A percentile compares a stretch with the other conserved stretches of the same genome.
Evolutionary conservation across 2,888 invertebrate genomes (phyloP).

Genomic region (Archaeoteleia sp.): DNA sequence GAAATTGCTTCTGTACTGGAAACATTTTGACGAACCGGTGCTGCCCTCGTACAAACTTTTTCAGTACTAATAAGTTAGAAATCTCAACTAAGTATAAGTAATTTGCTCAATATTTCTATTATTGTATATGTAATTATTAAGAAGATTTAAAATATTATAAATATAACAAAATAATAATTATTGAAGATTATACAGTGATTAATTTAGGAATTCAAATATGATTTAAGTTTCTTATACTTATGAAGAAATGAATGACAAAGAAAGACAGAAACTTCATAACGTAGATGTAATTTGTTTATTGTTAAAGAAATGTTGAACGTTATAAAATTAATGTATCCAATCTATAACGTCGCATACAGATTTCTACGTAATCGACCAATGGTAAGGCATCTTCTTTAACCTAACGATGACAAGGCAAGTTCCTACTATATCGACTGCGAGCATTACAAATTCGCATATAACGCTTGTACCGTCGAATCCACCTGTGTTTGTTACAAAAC

Average conservation of each 20-base stretch:
- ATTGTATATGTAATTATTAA: too few species aligned
- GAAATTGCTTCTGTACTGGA: too few species aligned
- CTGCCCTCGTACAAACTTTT: too few species aligned
- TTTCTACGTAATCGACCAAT: slow-evolving; percentile 43
- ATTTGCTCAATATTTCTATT: too few species aligned
- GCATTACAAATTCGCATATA: slow-evolving; percentile 4
- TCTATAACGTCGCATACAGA: slow-evolving; percentile 40
- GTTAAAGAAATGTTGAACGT: slow-evolving; percentile 19
- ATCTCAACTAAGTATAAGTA: too few species aligned
- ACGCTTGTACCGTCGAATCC: slow-evolving; percentile 1
- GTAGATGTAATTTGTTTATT: slow-evolving; percentile 22
- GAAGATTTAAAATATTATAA: too few species aligned
- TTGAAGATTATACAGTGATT: too few species aligned
- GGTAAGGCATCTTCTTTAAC: slow-evolving; percentile 16
- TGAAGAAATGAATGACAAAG: neutral
- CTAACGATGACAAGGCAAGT: slow-evolving; percentile 28
- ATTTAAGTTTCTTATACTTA: too few species aligned
- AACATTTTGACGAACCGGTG: too few species aligned
- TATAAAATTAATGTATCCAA: slow-evolving; percentile 40
- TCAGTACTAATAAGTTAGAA: too few species aligned
- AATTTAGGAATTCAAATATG: neutral
- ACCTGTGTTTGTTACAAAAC: too few species aligned
- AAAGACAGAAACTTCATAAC: slow-evolving; percentile 1
- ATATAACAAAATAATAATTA: too few species aligned
- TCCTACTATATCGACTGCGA: slow-evolving; percentile 11